Evolutionary conservation across 23 tunicate genomes (phyloP), one percentile per base, ranked within the genome.

Genomic region (Corella eumyota): DNA sequence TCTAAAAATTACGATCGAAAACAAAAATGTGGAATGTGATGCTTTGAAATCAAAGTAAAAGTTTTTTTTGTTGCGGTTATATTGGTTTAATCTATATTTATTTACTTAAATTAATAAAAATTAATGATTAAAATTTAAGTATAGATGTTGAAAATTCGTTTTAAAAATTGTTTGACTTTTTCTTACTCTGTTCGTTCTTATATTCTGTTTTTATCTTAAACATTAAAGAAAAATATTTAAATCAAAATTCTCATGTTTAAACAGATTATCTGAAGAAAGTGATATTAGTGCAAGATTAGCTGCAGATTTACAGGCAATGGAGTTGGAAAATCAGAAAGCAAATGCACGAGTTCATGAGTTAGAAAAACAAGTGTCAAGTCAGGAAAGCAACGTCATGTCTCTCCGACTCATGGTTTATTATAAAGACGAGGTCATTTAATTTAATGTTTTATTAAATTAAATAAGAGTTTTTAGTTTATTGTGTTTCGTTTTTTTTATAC

Each of bases 341-440:
- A 20, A 62, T 24, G 4, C 36, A 23, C 36, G 60, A 51, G 34
- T 72, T 6, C 24, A 37, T 21, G 78, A 72, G 22, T 32, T 72
- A 3, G 62, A 53, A 7, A 50, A 62, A 26, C 62, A 62, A 61
- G 0, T 72, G 49, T 61, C 78, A 25, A 63, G 45, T 17, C 78
- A 72, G 40, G 78, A 72, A 36, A 72, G 58, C 69, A 72, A 72
- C n/a, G 50, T 72, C 22, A 72, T 72, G 78, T 72, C 78, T 17
- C 49, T 72, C 20, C 67, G 78, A 33, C 69, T 72, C 30, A 72
- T 72, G 78, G 78, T 72, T 34, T 72, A 61, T 26, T 72, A 72
- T 48, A 72, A 72, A 62, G 78, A 72, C 32, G 78, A 72, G 69
- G 78, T 72, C 29, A 58, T 24, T 46, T 4, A 54, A 6, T n/a